Evolutionary conservation across 2,113 vertebrate genomes (phyloP).

Genomic region (Willisornis vidua): DNA sequence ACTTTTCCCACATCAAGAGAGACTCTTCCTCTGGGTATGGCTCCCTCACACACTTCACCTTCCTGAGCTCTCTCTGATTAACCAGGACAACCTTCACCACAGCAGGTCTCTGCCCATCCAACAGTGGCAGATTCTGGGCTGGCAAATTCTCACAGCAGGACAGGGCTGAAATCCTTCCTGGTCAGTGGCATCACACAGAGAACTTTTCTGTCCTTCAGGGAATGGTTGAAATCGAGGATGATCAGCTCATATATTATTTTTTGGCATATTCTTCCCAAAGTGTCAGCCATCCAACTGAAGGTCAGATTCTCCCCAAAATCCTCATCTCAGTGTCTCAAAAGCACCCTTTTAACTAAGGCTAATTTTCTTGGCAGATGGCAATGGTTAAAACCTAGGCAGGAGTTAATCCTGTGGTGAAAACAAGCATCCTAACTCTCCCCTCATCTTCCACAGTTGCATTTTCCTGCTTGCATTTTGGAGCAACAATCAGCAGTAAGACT

Average conservation of each 20-base stretch:
- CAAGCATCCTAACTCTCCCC: neutral
- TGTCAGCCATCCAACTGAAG: neutral
- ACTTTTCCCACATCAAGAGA: neutral
- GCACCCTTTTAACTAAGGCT: neutral
- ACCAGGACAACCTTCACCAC: neutral
- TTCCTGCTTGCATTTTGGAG: neutral
- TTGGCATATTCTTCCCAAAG: neutral
- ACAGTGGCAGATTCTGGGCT: neutral
- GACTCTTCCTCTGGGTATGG: neutral
- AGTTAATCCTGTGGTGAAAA: neutral
- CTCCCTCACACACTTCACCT: neutral
- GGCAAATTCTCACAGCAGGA: fast-evolving
- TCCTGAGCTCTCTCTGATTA: neutral
- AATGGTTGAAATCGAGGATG: neutral
- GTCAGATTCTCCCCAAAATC: neutral
- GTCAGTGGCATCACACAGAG: neutral
- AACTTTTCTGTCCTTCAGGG: neutral
- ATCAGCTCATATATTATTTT: neutral
- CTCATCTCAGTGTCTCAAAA: neutral
- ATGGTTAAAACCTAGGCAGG: neutral
- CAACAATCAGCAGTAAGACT: neutral
- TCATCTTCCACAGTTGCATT: neutral
- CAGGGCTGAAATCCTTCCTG: neutral
- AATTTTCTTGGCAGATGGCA: neutral
- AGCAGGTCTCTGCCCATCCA: neutral